Percentiles rank a stretch among this genome's conserved stretches.
phyloP scores from a whole-genome alignment of 2,888 invertebrate species.

The Malacosoma neustria region DNA sequence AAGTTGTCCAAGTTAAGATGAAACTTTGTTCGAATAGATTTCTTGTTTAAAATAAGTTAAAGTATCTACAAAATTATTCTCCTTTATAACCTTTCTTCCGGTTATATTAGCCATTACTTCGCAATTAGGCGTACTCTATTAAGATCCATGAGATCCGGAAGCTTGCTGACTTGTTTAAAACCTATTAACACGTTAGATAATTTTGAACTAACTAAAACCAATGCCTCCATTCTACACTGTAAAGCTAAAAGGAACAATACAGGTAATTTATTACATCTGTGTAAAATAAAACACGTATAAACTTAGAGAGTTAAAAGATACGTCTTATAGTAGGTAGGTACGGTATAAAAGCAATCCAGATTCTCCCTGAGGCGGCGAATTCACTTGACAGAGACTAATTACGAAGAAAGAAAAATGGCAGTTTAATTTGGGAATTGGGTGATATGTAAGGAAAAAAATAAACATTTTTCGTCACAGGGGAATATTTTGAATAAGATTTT shows the following conservation, averaged over 20 bases:
- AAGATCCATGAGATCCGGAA: no score
- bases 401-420: slow-evolving; percentile 19
- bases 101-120: no score
- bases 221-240: no score
- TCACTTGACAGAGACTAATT: slow-evolving; percentile 23
- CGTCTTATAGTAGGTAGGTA: slow-evolving; percentile 2
- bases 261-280: neutral
- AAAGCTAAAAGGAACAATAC: neutral
- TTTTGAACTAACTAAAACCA: no score
- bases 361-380: slow-evolving; percentile 9
- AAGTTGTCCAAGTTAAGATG: no score
- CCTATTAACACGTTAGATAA: no score
- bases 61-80: no score
- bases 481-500: neutral
- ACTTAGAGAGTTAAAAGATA: slow-evolving; percentile 8
- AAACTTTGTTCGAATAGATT: no score
- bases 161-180: no score
- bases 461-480: neutral
- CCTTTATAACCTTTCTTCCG: no score
- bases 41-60: no score
- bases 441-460: neutral
- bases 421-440: slow-evolving; percentile 19
- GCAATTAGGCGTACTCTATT: no score
- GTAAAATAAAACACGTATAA: slow-evolving; percentile 4
- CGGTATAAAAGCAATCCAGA: slow-evolving; percentile 15